phyloP scores from a whole-genome alignment of 23 tunicate genomes.

The Styela clava region DNA sequence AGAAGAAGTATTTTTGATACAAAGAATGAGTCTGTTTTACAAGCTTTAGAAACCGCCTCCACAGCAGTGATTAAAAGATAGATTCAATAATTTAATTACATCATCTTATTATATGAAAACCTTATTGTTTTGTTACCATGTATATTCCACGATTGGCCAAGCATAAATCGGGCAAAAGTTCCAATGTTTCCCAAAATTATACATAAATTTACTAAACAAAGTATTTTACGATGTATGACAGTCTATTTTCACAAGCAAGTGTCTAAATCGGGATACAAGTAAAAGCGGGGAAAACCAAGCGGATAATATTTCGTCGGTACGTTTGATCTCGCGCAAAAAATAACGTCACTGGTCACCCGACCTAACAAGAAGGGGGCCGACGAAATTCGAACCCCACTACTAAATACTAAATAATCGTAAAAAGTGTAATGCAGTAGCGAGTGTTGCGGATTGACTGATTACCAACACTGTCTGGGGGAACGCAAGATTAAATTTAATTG shows the following conservation, averaged over 20 bases:
- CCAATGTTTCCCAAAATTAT: too few species aligned
- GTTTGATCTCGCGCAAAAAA: conserved; percentile 17
- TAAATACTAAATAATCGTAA: not conserved
- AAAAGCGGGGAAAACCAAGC: conserved; percentile 26
- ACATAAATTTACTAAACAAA: too few species aligned
- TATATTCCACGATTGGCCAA: too few species aligned
- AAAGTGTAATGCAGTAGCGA: not conserved
- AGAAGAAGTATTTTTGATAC: too few species aligned
- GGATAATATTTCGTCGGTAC: conserved; percentile 24
- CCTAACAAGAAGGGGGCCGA: conserved; percentile 23
- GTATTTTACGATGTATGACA: too few species aligned
- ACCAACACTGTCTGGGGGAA: not conserved
- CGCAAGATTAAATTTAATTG: not conserved
- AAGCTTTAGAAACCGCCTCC: too few species aligned
- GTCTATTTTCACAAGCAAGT: not conserved
- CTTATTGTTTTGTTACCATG: too few species aligned
- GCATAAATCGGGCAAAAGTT: too few species aligned
- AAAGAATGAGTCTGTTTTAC: too few species aligned
- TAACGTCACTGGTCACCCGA: conserved; percentile 24
- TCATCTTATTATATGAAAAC: too few species aligned
- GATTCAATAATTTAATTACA: too few species aligned
- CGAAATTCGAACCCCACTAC: not conserved
- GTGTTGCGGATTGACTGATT: not conserved
- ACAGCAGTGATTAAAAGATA: too few species aligned
- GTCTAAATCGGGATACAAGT: not conserved